These are phyloP conservation scores for Drosophila lowei DNA, from an alignment of 1,140 invertebrate species.

Conservation along the genomic window DNA sequence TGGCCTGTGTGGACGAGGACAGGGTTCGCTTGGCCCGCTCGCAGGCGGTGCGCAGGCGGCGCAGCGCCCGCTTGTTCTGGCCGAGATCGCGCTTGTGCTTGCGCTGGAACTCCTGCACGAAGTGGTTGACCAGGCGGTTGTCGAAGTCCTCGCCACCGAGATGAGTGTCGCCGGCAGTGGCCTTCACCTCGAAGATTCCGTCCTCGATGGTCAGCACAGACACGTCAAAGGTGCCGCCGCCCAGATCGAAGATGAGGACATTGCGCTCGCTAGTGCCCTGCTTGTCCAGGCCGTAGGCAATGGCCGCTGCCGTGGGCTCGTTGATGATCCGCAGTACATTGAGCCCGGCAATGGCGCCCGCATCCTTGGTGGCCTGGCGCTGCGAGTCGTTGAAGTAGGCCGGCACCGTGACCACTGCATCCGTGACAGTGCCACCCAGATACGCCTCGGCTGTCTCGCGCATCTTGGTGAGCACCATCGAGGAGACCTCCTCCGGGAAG, in stretches of 20 bases:
- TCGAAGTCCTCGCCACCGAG: slow-evolving; percentile 99
- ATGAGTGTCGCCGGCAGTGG: slow-evolving; percentile 98
- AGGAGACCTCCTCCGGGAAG: slow-evolving; percentile 95
- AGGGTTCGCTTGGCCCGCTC: slow-evolving; percentile 98
- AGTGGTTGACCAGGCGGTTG: slow-evolving; percentile 95
- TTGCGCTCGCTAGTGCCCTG: slow-evolving; percentile 93
- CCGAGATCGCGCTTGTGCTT: slow-evolving; percentile 98
- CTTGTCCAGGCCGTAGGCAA: slow-evolving; percentile 99
- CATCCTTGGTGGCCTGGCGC: slow-evolving; percentile 95
- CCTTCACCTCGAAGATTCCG: slow-evolving; percentile 97
- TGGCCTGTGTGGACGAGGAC: slow-evolving; percentile 96
- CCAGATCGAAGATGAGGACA: slow-evolving; percentile 96
- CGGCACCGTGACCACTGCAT: slow-evolving; percentile 95
- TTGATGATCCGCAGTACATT: slow-evolving; percentile 96
- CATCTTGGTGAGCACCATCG: slow-evolving; percentile 96
- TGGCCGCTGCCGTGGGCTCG: slow-evolving; percentile 99
- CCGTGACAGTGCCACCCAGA: slow-evolving; percentile 92
- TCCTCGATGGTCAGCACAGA: slow-evolving; percentile 98
- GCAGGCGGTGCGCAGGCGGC: slow-evolving; percentile 95
- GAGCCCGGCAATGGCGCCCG: slow-evolving; percentile 92
- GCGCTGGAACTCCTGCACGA: slow-evolving; percentile 97
- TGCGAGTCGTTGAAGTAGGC: slow-evolving; percentile 97
- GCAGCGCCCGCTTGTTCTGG: slow-evolving; percentile 93
- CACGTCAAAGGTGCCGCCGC: slow-evolving; percentile 98
- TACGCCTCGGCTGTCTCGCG: slow-evolving; percentile 97